Evolutionary conservation across 92 coral and sea anemone species (phyloP).

Genomic region (Palythoa grandis): DNA sequence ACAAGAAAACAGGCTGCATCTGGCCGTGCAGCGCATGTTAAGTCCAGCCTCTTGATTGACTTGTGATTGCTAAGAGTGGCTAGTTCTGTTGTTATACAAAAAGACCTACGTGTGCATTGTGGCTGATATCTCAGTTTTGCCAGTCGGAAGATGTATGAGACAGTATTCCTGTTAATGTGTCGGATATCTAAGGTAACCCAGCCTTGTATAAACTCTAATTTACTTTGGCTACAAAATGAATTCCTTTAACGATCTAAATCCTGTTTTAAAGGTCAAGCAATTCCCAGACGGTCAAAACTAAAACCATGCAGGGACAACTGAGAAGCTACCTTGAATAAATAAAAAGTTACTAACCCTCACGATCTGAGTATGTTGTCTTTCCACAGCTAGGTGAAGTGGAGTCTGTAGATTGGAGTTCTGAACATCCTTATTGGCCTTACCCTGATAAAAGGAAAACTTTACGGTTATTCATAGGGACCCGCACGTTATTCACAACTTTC

Average conservation of each 20-base stretch:
- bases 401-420: constrained; percentile 96
- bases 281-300: background rate
- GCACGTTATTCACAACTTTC: background rate
- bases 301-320: background rate
- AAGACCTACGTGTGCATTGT: too few relatives aligned
- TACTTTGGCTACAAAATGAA: too few relatives aligned
- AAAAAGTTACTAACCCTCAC: constrained; percentile 77
- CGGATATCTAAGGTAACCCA: too few relatives aligned
- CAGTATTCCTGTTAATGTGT: too few relatives aligned
- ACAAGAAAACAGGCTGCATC: too few relatives aligned
- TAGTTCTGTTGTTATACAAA: too few relatives aligned
- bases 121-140: too few relatives aligned
- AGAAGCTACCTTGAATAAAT: background rate
- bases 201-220: background rate
- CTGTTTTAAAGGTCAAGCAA: background rate
- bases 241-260: too few relatives aligned
- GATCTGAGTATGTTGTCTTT: constrained; percentile 94
- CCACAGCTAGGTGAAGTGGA: constrained; percentile 96
- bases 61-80: too few relatives aligned
- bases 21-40: too few relatives aligned
- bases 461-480: background rate
- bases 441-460: constrained; percentile 52
- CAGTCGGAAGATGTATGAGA: too few relatives aligned
- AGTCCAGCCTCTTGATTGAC: too few relatives aligned
- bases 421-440: constrained; percentile 91